Percentiles rank a stretch among this genome's conserved stretches.
Evolutionary conservation across 2,113 vertebrate genomes (phyloP).

Genomic region (Brachyhypopomus gauderio): DNA sequence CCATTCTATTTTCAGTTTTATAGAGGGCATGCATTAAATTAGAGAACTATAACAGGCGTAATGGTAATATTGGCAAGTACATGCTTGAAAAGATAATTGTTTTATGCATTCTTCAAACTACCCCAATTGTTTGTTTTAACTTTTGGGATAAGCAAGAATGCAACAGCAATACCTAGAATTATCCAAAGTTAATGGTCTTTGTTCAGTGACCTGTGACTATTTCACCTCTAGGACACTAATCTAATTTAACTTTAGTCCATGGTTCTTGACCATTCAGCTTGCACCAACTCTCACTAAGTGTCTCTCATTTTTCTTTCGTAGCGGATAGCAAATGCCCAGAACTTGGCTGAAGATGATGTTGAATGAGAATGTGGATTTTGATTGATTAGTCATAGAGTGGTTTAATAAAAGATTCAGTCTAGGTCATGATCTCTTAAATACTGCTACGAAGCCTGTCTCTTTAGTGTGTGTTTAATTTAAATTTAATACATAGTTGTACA

Average conservation of each 20-base stretch:
- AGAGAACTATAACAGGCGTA: no score
- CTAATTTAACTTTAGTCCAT: background rate
- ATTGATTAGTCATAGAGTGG: background rate
- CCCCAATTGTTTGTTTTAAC: constrained; percentile 59
- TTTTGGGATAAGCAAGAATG: constrained; percentile 73
- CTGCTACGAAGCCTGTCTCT: constrained; percentile 1
- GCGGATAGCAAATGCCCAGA: constrained; percentile 83
- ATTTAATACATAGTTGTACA: background rate
- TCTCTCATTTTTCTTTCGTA: constrained; percentile 63
- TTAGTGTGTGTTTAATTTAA: background rate
- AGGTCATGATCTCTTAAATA: background rate
- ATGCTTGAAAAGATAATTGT: background rate
- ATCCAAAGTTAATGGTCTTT: constrained; percentile 69
- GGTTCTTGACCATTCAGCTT: background rate
- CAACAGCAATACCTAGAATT: constrained; percentile 71
- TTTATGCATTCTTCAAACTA: constrained; percentile 71
- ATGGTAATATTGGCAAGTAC: background rate
- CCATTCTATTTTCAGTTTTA: background rate
- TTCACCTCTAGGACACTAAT: constrained; percentile 75
- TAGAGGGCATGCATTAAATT: no score
- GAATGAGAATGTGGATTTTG: constrained; percentile 71
- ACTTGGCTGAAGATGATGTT: constrained; percentile 88
- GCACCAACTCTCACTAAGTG: no score
- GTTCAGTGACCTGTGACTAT: constrained; percentile 63
- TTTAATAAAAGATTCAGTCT: no score